phyloP scores from a whole-genome alignment of 2,888 invertebrate genomes.

The Villa cingulata region DNA sequence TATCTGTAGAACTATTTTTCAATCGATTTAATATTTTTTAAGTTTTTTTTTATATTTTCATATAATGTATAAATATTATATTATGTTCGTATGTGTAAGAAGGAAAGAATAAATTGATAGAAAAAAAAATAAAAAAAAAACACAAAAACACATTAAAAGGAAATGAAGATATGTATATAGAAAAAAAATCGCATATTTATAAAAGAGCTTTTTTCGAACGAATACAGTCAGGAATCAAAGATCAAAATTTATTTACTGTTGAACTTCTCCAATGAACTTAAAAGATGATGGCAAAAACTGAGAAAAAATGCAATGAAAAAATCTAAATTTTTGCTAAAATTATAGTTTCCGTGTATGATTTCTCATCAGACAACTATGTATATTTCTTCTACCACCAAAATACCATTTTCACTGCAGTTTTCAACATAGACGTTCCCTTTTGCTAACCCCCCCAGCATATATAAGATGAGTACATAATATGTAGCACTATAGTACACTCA shows the following conservation, averaged over 20 bases:
- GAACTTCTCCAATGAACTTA: constrained; percentile 5
- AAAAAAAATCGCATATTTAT: neutral
- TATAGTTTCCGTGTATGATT: no score
- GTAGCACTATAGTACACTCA: no score
- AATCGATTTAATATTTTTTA: no score
- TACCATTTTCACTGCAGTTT: neutral
- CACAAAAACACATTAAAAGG: neutral
- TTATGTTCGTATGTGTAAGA: no score
- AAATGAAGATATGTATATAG: neutral
- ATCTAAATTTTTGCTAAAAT: neutral
- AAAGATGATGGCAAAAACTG: neutral
- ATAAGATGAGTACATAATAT: neutral
- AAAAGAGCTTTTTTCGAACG: neutral
- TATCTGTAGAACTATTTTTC: no score
- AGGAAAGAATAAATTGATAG: no score
- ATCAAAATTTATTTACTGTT: constrained; percentile 8
- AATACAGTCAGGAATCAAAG: no score
- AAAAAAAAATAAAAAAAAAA: constrained; percentile 6
- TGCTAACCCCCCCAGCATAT: neutral
- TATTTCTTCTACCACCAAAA: no score
- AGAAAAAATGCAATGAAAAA: no score
- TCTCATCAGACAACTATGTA: no score
- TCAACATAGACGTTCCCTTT: neutral
- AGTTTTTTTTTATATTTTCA: no score
- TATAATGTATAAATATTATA: no score